Evolutionary conservation across 2,888 invertebrate genomes (phyloP).

Genomic region (Ophonus ardosiacus): DNA sequence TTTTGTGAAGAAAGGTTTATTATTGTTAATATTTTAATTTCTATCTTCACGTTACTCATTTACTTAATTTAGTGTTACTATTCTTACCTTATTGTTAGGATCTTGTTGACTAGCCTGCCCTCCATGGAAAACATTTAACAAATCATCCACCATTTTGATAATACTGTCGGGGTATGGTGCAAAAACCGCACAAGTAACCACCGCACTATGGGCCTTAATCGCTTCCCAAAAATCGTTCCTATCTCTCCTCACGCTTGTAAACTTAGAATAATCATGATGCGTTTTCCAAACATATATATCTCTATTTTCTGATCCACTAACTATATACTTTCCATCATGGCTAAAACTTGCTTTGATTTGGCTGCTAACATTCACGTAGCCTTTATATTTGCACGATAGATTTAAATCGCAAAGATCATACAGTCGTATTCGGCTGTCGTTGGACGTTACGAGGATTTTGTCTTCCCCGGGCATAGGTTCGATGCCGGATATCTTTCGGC

Average conservation of each 20-base stretch:
- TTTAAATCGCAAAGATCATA: conserved; percentile 97
- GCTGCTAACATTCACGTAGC: conserved; percentile 95
- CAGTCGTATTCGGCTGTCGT: conserved; percentile 96
- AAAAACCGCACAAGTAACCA: conserved; percentile 98
- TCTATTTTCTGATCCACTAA: conserved; percentile 98
- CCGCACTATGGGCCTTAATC: conserved; percentile 95
- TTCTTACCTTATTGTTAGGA: conserved; percentile 67
- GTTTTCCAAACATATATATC: conserved; percentile 99
- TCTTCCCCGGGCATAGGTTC: conserved; percentile 98
- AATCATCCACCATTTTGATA: conserved; percentile 84
- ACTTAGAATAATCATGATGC: conserved; percentile 96
- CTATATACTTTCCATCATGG: conserved; percentile 97
- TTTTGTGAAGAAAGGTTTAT: too few relatives aligned
- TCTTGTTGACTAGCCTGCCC: conserved; percentile 67
- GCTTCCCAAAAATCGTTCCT: conserved; percentile 99
- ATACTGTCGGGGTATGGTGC: conserved; percentile 97
- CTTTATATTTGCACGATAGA: conserved; percentile 79
- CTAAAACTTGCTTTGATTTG: conserved; percentile 99
- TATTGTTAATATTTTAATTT: too few relatives aligned
- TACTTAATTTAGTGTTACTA: too few relatives aligned
- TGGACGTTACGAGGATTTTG: conserved; percentile 97
- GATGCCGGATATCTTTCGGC: conserved; percentile 97
- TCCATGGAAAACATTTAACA: conserved; percentile 74
- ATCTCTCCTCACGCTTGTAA: conserved; percentile 93
- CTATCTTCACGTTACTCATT: too few relatives aligned